Evolutionary conservation across 2,797 vertebrate genomes (phyloP), one percentile per base, ranked within the genome.

Genomic region (Emys orbicularis): DNA sequence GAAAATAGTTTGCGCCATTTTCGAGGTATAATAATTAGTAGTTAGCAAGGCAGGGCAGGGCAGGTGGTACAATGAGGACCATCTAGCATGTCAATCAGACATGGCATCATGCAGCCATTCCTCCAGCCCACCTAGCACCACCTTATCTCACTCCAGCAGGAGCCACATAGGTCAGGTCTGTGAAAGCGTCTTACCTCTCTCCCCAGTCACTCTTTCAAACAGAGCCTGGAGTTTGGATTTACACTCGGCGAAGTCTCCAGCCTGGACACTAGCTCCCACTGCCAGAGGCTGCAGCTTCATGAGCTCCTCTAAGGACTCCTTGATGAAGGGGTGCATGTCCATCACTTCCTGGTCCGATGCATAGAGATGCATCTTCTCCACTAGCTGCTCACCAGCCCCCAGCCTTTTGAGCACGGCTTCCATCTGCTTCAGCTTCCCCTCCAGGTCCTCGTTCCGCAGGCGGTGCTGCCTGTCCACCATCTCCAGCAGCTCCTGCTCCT

Each of bases 311-410:
- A 98, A 90, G 1, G 97, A 97, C 18, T 88, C 9, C 2, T 44
- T 93, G 61, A 98, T 88, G 84, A 98, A 97, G 57, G 18, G 9
- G 0, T 97, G 96, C 97, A 98, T 97, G 44, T 98, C 97, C 81
- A 98, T 87, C 90, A 98, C 96, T 89, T 98, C 98, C 96, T 98
- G 98, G 81, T 98, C 98, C 0, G 97, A 97, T 12, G 97, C 98
- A 0, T 97, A 98, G 29, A 80, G 86, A 25, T 68, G 86, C 97
- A 98, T 97, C 88, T 95, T 98, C 93, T 95, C 90, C 34, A 98
- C 97, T 9, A 98, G 88, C 10, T 5, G 27, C 34, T 91, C 77
- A 2, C 97, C 89, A 0, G 79, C 77, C 50, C 68, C 90, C 88
- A 98, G 96, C 80, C 97, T 94, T 92, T 94, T 94, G 86, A 98